phyloP scores from a whole-genome alignment of 2,797 vertebrate genomes.

The Threskiornis aethiopicus region DNA sequence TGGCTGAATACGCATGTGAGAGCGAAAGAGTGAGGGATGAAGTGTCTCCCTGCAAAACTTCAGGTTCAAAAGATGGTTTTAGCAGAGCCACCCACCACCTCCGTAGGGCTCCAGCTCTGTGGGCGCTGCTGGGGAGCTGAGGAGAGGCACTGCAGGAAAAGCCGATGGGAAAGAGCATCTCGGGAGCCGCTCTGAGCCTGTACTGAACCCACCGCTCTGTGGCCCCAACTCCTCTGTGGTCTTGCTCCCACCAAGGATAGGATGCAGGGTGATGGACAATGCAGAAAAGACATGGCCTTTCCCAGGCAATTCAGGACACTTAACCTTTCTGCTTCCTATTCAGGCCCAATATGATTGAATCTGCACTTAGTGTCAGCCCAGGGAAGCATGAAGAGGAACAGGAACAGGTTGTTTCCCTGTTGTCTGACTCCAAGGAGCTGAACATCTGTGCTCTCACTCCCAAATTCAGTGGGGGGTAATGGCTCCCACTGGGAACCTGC shows the following conservation, averaged over 20 bases:
- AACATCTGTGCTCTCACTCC: neutral
- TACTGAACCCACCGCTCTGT: neutral
- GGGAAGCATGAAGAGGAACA: constrained; percentile 45
- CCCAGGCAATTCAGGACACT: neutral
- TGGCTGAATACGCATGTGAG: neutral
- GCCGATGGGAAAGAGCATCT: neutral
- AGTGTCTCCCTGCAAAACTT: neutral
- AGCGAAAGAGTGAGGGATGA: neutral
- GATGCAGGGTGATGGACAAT: neutral
- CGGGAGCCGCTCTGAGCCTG: neutral
- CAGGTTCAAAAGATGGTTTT: neutral
- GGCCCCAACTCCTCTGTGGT: neutral
- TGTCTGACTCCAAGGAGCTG: constrained; percentile 37
- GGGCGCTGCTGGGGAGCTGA: neutral
- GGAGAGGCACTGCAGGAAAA: neutral
- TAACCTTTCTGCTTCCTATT: neutral
- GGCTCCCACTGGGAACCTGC: neutral
- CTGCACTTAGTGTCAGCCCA: neutral
- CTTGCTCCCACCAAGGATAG: neutral
- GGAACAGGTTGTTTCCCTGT: constrained; percentile 49
- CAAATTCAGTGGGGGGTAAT: neutral
- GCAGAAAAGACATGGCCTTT: neutral
- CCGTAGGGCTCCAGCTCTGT: neutral
- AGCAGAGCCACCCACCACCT: neutral
- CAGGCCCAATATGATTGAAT: neutral